These are phyloP conservation scores for Carassius gibelio DNA, from an alignment of 2,113 vertebrate genomes.

Conservation along the genomic window DNA sequence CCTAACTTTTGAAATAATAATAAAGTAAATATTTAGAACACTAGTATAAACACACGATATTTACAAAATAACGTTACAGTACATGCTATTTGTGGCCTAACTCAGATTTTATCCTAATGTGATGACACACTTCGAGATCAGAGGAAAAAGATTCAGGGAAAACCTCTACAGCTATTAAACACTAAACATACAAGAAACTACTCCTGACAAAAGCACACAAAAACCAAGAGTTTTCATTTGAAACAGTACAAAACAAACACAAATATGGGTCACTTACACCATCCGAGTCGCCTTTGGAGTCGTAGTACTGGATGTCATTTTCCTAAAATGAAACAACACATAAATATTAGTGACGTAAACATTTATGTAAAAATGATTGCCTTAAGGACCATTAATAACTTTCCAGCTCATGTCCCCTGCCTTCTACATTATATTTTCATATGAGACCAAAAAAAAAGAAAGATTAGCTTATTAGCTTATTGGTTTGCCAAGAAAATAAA, in stretches of 20 bases:
- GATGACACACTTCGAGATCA: background rate
- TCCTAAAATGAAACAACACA: conserved; percentile 81
- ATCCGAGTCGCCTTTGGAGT: conserved; percentile 93
- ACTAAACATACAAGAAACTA: background rate
- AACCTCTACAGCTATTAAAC: background rate
- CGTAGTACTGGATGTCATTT: conserved; percentile 93
- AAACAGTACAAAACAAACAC: background rate
- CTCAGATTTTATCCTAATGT: background rate
- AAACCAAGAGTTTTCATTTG: background rate
- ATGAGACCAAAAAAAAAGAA: background rate
- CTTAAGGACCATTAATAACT: background rate
- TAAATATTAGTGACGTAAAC: background rate
- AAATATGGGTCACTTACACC: conserved; percentile 81
- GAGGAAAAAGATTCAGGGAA: background rate
- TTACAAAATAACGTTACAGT: background rate
- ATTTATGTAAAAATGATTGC: background rate
- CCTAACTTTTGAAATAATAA: no score
- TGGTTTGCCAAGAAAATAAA: conserved; percentile 15
- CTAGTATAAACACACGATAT: no score
- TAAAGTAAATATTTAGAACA: no score
- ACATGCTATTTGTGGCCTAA: background rate
- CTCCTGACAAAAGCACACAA: background rate
- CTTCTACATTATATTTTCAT: background rate
- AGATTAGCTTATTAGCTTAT: background rate
- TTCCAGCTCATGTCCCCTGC: background rate